Evolutionary conservation across 2,113 vertebrate species (phyloP).

Genomic region (Mesembrinibis cayennensis): DNA sequence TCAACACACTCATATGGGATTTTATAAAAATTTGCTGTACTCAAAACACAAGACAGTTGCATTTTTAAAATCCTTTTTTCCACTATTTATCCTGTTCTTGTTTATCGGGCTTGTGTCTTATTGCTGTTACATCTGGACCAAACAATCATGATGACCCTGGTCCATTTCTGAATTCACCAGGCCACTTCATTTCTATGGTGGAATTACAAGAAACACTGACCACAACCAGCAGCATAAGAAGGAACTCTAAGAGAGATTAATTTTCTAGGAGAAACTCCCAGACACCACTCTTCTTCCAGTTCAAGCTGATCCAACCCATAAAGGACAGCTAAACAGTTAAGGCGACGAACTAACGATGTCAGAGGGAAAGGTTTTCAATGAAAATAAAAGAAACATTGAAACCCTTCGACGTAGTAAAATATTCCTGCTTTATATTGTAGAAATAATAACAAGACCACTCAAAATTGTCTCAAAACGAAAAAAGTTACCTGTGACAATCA

Average conservation of each 20-base stretch:
- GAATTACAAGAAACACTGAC: not conserved
- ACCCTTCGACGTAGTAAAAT: not conserved
- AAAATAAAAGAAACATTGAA: not conserved
- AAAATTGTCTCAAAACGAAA: not conserved
- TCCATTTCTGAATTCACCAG: not conserved
- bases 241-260: not conserved
- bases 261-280: not conserved
- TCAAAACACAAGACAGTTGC: not conserved
- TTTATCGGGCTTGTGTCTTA: not conserved
- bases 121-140: not conserved
- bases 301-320: not conserved
- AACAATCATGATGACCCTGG: not conserved
- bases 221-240: not conserved
- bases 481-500: not conserved
- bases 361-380: not conserved
- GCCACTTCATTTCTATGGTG: not conserved
- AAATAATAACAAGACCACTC: not conserved
- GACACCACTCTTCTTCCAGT: not conserved
- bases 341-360: not conserved
- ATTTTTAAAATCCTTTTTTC: not conserved
- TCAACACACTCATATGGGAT: not conserved
- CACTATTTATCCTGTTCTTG: not conserved
- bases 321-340: not conserved
- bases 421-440: not conserved
- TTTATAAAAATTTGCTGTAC: not conserved